Evolutionary conservation across 1,140 invertebrate species (phyloP).

Genomic region (Drosophila nebulosa): DNA sequence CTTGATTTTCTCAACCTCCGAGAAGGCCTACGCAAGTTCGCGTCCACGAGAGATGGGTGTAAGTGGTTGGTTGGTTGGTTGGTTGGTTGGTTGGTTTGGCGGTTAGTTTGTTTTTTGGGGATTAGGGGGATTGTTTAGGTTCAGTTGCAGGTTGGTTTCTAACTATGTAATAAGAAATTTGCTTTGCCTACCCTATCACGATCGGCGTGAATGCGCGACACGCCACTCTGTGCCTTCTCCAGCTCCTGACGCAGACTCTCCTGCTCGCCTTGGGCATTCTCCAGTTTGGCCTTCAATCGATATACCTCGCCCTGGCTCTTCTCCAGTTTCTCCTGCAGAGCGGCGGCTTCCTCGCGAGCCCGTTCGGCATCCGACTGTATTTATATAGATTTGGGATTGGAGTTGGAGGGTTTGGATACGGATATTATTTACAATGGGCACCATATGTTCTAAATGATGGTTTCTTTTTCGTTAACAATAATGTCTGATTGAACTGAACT

Average conservation of each 20-base stretch:
- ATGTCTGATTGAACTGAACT: slow-evolving; percentile 50
- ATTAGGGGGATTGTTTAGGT: slow-evolving; percentile 4
- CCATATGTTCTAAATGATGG: slow-evolving; percentile 40
- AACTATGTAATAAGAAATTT: slow-evolving; percentile 16
- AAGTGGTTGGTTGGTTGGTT: slow-evolving; percentile 4
- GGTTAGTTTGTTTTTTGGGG: neutral
- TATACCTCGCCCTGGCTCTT: slow-evolving; percentile 97
- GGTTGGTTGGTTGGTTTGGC: slow-evolving; percentile 9
- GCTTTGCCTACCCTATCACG: slow-evolving; percentile 86
- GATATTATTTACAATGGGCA: slow-evolving; percentile 73
- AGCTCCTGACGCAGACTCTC: slow-evolving; percentile 95
- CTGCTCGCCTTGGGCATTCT: slow-evolving; percentile 96
- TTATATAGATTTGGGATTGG: slow-evolving; percentile 70
- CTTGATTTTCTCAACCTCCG: slow-evolving; percentile 93
- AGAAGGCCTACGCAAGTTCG: slow-evolving; percentile 84
- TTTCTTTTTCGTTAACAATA: slow-evolving; percentile 30
- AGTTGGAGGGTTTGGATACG: slow-evolving; percentile 51
- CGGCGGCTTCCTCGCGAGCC: slow-evolving; percentile 89
- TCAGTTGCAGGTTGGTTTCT: neutral
- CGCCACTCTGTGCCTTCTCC: slow-evolving; percentile 85
- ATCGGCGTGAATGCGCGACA: slow-evolving; percentile 92
- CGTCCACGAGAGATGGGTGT: slow-evolving; percentile 11
- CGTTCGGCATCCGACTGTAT: slow-evolving; percentile 91
- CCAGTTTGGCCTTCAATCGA: slow-evolving; percentile 93
- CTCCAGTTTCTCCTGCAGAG: slow-evolving; percentile 94